phyloP scores from a whole-genome alignment of 2,113 vertebrate genomes.

The Gulo gulo region DNA sequence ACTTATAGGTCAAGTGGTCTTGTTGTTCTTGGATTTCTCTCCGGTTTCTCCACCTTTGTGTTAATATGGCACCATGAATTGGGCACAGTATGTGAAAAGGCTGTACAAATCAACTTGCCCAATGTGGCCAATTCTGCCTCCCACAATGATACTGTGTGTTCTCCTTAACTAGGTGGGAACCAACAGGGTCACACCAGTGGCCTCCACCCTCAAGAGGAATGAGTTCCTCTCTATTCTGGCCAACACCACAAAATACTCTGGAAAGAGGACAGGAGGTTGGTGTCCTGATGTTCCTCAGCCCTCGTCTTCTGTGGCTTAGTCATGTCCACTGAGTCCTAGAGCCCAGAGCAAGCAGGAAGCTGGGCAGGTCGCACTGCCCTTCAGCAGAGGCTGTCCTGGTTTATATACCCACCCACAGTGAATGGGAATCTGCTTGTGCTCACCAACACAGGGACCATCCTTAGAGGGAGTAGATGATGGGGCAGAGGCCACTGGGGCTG shows the following conservation, averaged over 20 bases:
- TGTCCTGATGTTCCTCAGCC: not conserved
- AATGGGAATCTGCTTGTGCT: too few species aligned
- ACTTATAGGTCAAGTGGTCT: conserved; percentile 13
- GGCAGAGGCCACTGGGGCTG: not conserved
- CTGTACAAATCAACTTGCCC: not conserved
- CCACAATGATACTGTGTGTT: conserved; percentile 41
- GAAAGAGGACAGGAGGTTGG: not conserved
- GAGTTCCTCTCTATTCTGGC: conserved; percentile 27
- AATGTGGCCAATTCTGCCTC: not conserved
- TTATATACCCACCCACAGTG: too few species aligned
- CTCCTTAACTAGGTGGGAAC: conserved; percentile 23
- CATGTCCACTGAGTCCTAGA: not conserved
- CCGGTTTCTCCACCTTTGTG: not conserved
- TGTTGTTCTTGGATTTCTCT: conserved; percentile 52
- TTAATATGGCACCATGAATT: not conserved
- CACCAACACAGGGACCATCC: fast-evolving
- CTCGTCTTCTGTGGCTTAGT: not conserved
- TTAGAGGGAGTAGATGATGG: not conserved
- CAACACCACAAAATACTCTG: not conserved
- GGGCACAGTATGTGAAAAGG: not conserved
- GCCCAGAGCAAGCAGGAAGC: not conserved
- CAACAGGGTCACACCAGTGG: not conserved
- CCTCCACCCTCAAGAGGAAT: conserved; percentile 47
- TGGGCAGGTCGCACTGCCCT: not conserved
- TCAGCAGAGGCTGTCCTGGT: fast-evolving